Evolutionary conservation across 2,888 invertebrate species (phyloP), one percentile per base, ranked within the genome.

Genomic region (Leucophenga maculata): DNA sequence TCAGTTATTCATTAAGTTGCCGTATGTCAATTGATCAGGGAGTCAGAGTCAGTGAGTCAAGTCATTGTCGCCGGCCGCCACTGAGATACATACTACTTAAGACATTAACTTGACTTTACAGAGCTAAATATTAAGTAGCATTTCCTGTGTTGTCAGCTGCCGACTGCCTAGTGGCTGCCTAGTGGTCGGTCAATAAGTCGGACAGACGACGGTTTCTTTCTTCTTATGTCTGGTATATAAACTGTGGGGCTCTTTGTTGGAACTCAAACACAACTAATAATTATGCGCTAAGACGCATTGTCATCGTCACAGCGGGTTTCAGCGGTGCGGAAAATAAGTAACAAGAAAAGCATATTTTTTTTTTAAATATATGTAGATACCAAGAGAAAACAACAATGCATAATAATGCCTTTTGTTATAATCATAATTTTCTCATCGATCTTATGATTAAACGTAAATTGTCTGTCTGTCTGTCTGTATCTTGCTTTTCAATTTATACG

Each of bases 391-490:
- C 83, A 78, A 83, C 77, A 78, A 77, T 74, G 73, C 78, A 77
- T 79, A 80, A 75, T 80, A 78, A 79, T 83, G 83, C 78, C 71
- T 69, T 39, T 77, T 80, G 83, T 80, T 78, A 78, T 79, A 83
- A 74, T 74, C 81, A 84, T 80, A 80, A 83, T 80, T 83, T 84
- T 80, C 84, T 74, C 80, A 80, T 80, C 80, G 80, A 80, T 80
- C 84, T 84, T 80, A 74, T 80, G 80, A 80, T 80, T 80, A 80
- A 80, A 83, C 84, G 84, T 78, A 80, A 80, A 83, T 84, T 83
- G 78, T 83, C 67, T 57, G 69, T 72, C 62, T 39, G 39, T 6
- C 55, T 66, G 73, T 48, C 59, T 65, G 67, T 70, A 3, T 32
- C 6, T 69, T 69, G 70, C 71, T 71, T 18, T 32, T 3, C 9